A percentile compares a stretch with the other conserved stretches of the same genome.
These are phyloP conservation scores for Oreochromis tanganicae DNA, from an alignment of 2,113 vertebrate species.

Conservation along the genomic window DNA sequence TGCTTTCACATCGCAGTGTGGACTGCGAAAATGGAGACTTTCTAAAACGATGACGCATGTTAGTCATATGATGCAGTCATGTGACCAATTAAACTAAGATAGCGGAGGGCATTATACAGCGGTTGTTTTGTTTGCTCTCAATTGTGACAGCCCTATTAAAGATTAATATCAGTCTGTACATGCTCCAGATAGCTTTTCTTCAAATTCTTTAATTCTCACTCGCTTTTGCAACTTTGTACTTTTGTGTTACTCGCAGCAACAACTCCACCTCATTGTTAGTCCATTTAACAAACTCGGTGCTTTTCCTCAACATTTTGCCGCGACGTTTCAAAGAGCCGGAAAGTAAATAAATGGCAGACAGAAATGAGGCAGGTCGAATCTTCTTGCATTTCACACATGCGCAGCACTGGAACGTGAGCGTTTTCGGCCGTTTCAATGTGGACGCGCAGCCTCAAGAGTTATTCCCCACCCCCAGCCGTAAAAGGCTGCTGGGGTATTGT, in stretches of 20 bases:
- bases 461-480: neutral
- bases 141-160: too few relatives aligned
- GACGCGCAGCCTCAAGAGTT: neutral
- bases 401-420: neutral
- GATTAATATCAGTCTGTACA: neutral
- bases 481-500: neutral
- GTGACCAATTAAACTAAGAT: too few relatives aligned
- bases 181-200: too few relatives aligned
- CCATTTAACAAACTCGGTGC: neutral
- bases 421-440: neutral
- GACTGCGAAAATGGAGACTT: neutral
- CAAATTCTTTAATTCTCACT: neutral
- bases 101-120: too few relatives aligned
- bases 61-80: neutral
- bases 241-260: neutral
- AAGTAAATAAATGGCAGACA: neutral
- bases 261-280: neutral
- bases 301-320: neutral
- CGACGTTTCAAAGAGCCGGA: fast-evolving
- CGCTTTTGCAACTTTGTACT: too few relatives aligned
- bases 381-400: neutral
- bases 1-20: fast-evolving
- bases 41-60: neutral
- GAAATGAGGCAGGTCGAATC: neutral
- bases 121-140: too few relatives aligned